Evolutionary conservation across 1,140 invertebrate species (phyloP).

Genomic region (Drosophila ironensis): DNA sequence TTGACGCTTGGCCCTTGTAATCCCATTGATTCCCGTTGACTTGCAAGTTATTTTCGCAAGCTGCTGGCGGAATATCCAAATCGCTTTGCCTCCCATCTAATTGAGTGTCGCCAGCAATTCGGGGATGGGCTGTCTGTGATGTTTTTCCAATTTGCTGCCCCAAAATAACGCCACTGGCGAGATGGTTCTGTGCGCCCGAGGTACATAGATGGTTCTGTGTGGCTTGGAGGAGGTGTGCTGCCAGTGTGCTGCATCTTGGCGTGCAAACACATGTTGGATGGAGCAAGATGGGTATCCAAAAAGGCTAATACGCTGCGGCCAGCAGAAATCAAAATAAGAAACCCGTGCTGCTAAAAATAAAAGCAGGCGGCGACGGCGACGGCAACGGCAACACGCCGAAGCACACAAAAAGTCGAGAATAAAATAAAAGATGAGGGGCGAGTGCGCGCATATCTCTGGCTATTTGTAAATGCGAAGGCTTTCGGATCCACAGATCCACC

Average conservation of each 20-base stretch:
- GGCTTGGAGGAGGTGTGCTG: conserved; percentile 21
- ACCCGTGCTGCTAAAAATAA: conserved; percentile 68
- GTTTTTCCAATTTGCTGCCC: conserved; percentile 56
- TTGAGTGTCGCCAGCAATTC: conserved; percentile 63
- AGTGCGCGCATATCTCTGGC: conserved; percentile 41
- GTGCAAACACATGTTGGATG: conserved; percentile 78
- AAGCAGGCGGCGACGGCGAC: conserved; percentile 47
- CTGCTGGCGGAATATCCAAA: conserved; percentile 5
- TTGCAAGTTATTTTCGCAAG: conserved; percentile 16
- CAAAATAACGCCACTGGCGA: conserved; percentile 43
- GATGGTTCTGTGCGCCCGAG: neutral
- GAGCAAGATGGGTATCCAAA: conserved; percentile 50
- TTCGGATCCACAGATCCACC: conserved; percentile 12
- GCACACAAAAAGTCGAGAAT: conserved; percentile 24
- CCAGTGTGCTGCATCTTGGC: conserved; percentile 28
- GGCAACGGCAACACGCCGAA: conserved; percentile 35
- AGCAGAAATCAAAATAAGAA: conserved; percentile 72
- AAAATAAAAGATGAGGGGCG: conserved; percentile 9
- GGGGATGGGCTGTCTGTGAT: conserved; percentile 34
- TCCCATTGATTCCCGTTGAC: neutral
- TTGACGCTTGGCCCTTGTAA: too few relatives aligned
- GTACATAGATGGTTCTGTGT: neutral
- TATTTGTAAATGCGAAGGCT: conserved; percentile 77
- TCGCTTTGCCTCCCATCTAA: conserved; percentile 40
- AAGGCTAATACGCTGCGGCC: conserved; percentile 60